phyloP scores from a whole-genome alignment of 2,113 vertebrate genomes.

The Cryptotis parvus region DNA sequence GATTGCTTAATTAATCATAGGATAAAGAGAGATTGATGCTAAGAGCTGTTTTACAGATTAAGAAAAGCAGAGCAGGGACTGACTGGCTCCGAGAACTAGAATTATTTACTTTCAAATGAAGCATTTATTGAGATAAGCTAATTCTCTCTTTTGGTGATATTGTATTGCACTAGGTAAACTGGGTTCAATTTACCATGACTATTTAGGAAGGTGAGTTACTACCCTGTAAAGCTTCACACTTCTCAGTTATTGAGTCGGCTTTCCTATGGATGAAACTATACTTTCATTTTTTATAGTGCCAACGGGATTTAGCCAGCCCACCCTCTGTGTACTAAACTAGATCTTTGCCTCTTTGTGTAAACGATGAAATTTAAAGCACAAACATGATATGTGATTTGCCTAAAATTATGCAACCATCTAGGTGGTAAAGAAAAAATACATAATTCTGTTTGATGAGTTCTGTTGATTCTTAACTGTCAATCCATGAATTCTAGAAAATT shows the following conservation, averaged over 20 bases:
- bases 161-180: neutral
- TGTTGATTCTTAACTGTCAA: neutral
- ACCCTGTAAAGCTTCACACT: neutral
- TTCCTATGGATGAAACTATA: conserved; percentile 27
- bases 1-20: conserved; percentile 84
- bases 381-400: neutral
- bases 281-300: conserved; percentile 30
- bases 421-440: neutral
- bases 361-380: conserved; percentile 22
- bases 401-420: conserved; percentile 1
- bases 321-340: neutral
- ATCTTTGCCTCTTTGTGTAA: conserved; percentile 2
- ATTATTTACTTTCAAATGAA: conserved; percentile 72
- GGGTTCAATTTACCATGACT: conserved; percentile 45
- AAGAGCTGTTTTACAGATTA: conserved; percentile 76
- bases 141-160: conserved; percentile 38
- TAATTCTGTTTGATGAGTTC: neutral
- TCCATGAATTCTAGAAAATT: neutral
- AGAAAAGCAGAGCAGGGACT: conserved; percentile 64
- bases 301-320: neutral
- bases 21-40: conserved; percentile 77
- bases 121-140: conserved; percentile 50
- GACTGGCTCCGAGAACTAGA: conserved; percentile 41
- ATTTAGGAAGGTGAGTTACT: conserved; percentile 25
- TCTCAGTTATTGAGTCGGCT: conserved; percentile 37